A percentile compares a stretch with the other conserved stretches of the same genome.
Conservation (phyloP, 2,797 vertebrate genomes). For the Chaetophractus vellerosus region DNA sequence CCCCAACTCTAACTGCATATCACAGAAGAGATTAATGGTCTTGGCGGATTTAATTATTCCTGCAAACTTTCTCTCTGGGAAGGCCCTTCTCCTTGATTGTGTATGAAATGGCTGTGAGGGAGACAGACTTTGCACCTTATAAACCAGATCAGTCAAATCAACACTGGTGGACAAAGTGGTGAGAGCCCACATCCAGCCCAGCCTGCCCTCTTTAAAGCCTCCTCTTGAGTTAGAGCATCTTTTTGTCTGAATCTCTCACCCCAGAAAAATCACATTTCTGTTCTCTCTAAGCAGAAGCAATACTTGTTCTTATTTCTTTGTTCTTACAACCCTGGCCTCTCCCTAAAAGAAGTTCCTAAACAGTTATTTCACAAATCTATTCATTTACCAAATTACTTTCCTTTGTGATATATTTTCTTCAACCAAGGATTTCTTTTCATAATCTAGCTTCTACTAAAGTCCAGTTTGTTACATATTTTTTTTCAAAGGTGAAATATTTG, state of each 20-base stretch:
- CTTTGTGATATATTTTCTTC: neutral
- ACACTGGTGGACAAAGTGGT: too few relatives aligned
- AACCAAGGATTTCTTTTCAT: neutral
- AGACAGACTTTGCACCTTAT: neutral
- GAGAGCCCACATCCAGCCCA: neutral
- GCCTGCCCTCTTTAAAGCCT: accelerated
- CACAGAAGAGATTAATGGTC: neutral
- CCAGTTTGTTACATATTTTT: neutral
- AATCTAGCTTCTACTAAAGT: neutral
- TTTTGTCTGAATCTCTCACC: neutral
- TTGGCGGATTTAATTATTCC: accelerated
- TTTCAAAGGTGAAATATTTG: neutral
- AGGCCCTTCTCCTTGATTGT: accelerated
- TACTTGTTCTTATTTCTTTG: neutral
- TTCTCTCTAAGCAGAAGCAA: too few relatives aligned
- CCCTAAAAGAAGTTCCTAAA: too few relatives aligned
- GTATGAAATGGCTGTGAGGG: neutral
- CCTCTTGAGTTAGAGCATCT: neutral
- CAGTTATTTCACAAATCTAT: neutral
- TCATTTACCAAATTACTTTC: neutral
- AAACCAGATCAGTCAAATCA: neutral
- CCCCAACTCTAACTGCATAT: neutral
- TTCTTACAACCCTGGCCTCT: too few relatives aligned
- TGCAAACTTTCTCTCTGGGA: neutral
- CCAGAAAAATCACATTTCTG: accelerated